A percentile compares a stretch with the other conserved stretches of the same genome.
These are phyloP conservation scores for Tricholauxania praeusta DNA, from an alignment of 2,888 invertebrate genomes.

Conservation along the genomic window DNA sequence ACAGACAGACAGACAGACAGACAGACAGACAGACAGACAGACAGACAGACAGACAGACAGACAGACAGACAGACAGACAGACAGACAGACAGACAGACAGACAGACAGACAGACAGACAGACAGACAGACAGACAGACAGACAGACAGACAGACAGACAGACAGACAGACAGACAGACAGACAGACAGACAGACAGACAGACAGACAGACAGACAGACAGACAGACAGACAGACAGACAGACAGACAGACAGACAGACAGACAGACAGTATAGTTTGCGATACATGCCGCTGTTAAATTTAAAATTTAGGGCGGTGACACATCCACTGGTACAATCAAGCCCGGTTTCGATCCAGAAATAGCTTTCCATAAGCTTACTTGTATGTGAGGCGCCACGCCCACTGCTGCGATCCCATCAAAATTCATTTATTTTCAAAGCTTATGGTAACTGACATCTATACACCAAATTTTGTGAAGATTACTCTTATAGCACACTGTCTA, in stretches of 20 bases:
- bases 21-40: conserved; percentile 6
- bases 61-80: conserved; percentile 8
- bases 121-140: conserved; percentile 8
- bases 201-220: conserved; percentile 9
- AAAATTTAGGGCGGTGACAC: no score
- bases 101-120: conserved; percentile 12
- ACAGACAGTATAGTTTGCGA: not conserved
- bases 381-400: no score
- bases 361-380: no score
- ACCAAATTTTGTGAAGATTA: no score
- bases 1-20: conserved; percentile 8
- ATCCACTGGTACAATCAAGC: no score
- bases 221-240: conserved; percentile 9
- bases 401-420: no score
- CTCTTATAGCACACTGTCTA: no score
- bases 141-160: conserved; percentile 6
- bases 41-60: conserved; percentile 12
- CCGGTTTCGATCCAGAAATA: no score
- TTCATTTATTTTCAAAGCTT: no score
- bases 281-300: no score
- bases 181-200: conserved; percentile 9
- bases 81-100: conserved; percentile 6
- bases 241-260: conserved; percentile 1
- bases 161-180: conserved; percentile 12
- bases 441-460: no score